These are phyloP conservation scores for Drosophila mettleri DNA, from an alignment of 2,888 invertebrate species.

Conservation along the genomic window DNA sequence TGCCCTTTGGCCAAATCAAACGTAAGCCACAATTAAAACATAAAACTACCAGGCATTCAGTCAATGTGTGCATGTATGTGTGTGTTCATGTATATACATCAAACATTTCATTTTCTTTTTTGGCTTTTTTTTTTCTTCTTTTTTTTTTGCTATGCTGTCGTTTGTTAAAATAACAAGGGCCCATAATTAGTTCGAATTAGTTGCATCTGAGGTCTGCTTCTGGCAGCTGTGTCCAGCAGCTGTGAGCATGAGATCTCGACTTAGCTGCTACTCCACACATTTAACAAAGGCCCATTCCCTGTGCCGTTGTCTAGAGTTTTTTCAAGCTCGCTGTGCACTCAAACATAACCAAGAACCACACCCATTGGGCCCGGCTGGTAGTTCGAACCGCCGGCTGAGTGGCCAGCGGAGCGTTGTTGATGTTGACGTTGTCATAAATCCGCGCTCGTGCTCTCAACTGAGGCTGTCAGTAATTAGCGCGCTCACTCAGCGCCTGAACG, in stretches of 20 bases:
- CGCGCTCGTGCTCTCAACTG: slow-evolving; percentile 57
- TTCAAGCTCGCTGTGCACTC: slow-evolving; percentile 48
- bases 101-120: slow-evolving; percentile 46
- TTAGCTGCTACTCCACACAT: slow-evolving; percentile 1
- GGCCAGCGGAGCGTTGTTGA: slow-evolving; percentile 50
- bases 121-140: neutral
- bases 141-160: slow-evolving; percentile 23
- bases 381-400: slow-evolving; percentile 26
- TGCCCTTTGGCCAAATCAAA: slow-evolving; percentile 75
- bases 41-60: slow-evolving; percentile 60
- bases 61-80: slow-evolving; percentile 12
- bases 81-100: slow-evolving; percentile 45
- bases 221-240: slow-evolving; percentile 52
- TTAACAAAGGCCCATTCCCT: slow-evolving; percentile 34
- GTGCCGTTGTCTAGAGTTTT: slow-evolving; percentile 35
- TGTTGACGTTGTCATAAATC: slow-evolving; percentile 74
- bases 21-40: slow-evolving; percentile 79
- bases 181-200: slow-evolving; percentile 73
- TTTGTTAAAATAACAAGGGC: slow-evolving; percentile 46
- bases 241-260: neutral
- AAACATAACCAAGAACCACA: slow-evolving; percentile 23
- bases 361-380: neutral
- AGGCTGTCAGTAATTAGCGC: slow-evolving; percentile 75
- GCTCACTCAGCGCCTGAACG: slow-evolving; percentile 53
- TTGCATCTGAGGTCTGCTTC: slow-evolving; percentile 63